Conservation (phyloP, 2,797 vertebrate genomes). For the Toxotes lorentzi region DNA sequence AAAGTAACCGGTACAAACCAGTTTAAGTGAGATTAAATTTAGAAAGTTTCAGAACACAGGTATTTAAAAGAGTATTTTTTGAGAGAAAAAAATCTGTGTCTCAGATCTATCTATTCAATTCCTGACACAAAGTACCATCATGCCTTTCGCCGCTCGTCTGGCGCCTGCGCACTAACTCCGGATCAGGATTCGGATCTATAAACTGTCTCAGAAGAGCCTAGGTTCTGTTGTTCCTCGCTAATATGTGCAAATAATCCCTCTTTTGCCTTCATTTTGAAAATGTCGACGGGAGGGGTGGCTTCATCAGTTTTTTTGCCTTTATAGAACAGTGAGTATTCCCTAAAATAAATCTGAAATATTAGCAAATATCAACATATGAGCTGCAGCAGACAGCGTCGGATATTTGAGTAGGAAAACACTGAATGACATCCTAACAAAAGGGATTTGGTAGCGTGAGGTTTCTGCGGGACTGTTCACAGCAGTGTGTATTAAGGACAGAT, state of each 20-base stretch:
- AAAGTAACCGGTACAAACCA: rapidly evolving
- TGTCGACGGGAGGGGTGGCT: slow-evolving; percentile 33
- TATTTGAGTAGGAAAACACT: slow-evolving; percentile 23
- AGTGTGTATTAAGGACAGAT: neutral
- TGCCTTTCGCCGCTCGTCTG: slow-evolving; percentile 6
- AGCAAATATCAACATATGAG: slow-evolving; percentile 3
- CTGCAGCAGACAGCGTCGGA: slow-evolving; percentile 9
- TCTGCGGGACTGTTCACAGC: neutral
- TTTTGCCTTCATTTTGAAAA: slow-evolving; percentile 37
- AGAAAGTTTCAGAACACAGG: neutral
- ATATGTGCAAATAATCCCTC: slow-evolving; percentile 26
- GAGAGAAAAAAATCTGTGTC: neutral
- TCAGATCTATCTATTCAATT: slow-evolving; percentile 7
- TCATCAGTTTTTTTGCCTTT: slow-evolving; percentile 6
- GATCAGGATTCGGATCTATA: slow-evolving; percentile 44
- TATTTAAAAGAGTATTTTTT: neutral
- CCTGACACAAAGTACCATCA: slow-evolving; percentile 64
- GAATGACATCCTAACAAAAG: slow-evolving; percentile 58
- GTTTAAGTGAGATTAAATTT: rapidly evolving
- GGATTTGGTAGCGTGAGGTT: slow-evolving; percentile 45
- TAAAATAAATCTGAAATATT: neutral
- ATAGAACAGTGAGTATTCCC: slow-evolving; percentile 71
- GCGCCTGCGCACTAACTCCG: slow-evolving; percentile 57
- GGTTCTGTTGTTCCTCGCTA: slow-evolving; percentile 22
- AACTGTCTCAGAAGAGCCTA: slow-evolving; percentile 49